These are phyloP conservation scores for Gallinago solitaria DNA, from an alignment of 2,797 vertebrate genomes.

Conservation along the genomic window DNA sequence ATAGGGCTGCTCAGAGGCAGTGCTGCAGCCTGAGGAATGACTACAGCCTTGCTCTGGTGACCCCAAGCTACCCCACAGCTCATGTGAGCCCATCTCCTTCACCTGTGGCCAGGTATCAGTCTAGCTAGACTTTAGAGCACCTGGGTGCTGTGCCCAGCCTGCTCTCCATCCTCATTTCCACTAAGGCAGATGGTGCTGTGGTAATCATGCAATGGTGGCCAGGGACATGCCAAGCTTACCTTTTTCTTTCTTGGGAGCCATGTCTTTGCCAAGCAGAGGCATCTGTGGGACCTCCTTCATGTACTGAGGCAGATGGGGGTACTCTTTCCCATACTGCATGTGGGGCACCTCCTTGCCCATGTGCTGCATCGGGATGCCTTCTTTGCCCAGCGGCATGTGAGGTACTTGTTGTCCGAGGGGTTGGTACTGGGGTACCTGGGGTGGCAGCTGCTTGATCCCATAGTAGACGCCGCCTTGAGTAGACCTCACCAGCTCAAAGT, in stretches of 20 bases:
- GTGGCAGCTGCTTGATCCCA: constrained; percentile 87
- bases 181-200: rapidly evolving
- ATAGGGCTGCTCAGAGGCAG: background rate
- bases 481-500: constrained; percentile 75
- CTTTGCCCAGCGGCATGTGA: constrained; percentile 89
- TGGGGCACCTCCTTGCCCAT: constrained; percentile 91
- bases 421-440: constrained; percentile 85
- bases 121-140: no score
- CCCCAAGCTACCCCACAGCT: background rate
- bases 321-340: constrained; percentile 88
- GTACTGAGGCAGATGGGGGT: constrained; percentile 84
- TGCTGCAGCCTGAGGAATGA: background rate
- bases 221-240: constrained; percentile 70
- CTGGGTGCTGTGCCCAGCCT: background rate
- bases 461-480: constrained; percentile 88
- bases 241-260: constrained; percentile 85
- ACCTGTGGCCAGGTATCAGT: background rate
- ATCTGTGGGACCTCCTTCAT: constrained; percentile 88
- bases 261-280: constrained; percentile 86
- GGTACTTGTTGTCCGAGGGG: constrained; percentile 87
- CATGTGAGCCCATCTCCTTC: background rate
- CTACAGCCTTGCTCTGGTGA: background rate
- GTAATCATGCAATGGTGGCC: rapidly evolving
- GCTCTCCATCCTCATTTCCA: background rate
- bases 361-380: constrained; percentile 84